Percentiles rank a stretch among this genome's conserved stretches.
phyloP scores from a whole-genome alignment of 92 coral and sea anemone genomes.

The Muricea muricata region DNA sequence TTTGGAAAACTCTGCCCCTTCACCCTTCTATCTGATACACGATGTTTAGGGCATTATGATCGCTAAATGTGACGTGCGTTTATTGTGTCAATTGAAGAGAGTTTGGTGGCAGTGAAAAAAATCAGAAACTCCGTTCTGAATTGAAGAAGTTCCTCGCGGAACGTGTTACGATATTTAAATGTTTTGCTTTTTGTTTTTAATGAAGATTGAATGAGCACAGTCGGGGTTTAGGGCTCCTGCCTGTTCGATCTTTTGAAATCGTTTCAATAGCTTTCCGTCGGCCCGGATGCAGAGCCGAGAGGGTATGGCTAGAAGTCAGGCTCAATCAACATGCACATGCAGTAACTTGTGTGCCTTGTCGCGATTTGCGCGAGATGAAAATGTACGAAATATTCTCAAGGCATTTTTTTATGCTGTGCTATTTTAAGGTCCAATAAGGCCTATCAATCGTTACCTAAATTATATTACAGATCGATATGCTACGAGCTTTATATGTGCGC shows the following conservation, averaged over 20 bases:
- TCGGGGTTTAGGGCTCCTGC: conserved; percentile 8
- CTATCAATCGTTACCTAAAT: no score
- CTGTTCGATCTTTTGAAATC: conserved; percentile 16
- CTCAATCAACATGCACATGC: background rate
- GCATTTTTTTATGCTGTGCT: no score
- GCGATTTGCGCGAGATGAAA: background rate
- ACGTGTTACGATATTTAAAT: background rate
- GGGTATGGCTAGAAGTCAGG: background rate
- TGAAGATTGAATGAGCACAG: conserved; percentile 26
- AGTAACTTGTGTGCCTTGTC: background rate
- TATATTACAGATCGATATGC: no score
- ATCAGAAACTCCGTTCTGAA: no score
- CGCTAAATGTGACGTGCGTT: background rate
- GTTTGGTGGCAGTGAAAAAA: background rate
- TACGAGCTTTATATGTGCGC: no score
- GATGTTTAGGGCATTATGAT: no score
- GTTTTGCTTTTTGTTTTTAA: conserved; percentile 4
- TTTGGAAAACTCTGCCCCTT: no score
- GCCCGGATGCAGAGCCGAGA: conserved; percentile 21
- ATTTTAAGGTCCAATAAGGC: no score
- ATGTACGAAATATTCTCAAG: background rate
- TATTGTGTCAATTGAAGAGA: no score
- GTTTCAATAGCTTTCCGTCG: conserved; percentile 11
- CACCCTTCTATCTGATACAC: no score
- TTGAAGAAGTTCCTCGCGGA: no score